phyloP scores from a whole-genome alignment of 1,140 invertebrate genomes.

The Apis cerana region DNA sequence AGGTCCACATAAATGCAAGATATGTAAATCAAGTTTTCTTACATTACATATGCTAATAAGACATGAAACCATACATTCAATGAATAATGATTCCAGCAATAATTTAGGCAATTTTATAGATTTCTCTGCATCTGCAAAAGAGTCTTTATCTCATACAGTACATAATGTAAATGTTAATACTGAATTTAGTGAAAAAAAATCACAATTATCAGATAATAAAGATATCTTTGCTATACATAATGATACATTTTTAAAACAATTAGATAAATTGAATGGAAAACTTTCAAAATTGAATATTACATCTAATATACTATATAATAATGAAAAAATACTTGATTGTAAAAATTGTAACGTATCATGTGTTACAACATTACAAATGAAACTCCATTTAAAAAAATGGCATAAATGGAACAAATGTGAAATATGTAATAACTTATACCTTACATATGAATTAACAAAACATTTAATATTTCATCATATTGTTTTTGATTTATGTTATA shows the following conservation, averaged over 20 bases:
- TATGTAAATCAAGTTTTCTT: conserved; percentile 18
- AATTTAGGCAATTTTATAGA: not conserved
- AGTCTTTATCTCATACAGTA: not conserved
- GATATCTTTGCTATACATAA: not conserved
- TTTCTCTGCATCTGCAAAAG: not conserved
- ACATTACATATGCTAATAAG: conserved; percentile 12
- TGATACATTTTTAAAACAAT: not conserved
- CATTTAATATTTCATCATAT: conserved; percentile 3
- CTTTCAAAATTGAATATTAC: not conserved
- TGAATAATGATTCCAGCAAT: not conserved
- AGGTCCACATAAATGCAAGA: conserved; percentile 28
- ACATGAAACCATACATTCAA: not conserved
- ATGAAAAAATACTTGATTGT: not conserved
- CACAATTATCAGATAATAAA: not conserved
- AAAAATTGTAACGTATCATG: not conserved
- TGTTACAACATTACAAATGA: not conserved
- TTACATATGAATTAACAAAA: not conserved
- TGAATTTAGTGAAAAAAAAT: not conserved
- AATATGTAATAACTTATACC: not conserved
- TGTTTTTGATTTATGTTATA: not conserved
- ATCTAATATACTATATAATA: not conserved
- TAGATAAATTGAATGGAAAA: not conserved
- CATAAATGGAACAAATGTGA: not conserved
- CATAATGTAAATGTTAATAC: not conserved
- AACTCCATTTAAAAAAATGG: not conserved